These are phyloP conservation scores for Odontamblyopus rebecca DNA, from an alignment of 2,797 vertebrate genomes.

Conservation along the genomic window DNA sequence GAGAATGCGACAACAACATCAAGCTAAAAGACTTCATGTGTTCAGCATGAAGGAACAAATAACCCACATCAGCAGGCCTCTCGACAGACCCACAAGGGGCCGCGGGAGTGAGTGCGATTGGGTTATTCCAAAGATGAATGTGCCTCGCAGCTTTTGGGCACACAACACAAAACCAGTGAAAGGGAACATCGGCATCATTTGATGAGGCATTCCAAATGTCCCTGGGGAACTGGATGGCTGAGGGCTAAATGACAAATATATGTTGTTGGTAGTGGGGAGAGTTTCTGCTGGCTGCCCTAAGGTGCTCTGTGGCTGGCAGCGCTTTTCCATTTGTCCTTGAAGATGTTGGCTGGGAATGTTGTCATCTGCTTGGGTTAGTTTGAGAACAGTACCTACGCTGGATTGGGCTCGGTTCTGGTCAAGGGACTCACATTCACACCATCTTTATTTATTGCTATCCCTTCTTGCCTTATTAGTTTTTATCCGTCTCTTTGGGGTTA, in stretches of 20 bases:
- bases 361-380: conserved; percentile 64
- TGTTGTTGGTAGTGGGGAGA: conserved; percentile 71
- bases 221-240: conserved; percentile 69
- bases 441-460: conserved; percentile 6
- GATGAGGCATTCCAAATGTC: conserved; percentile 80
- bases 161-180: conserved; percentile 80
- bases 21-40: conserved; percentile 59
- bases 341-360: conserved; percentile 72
- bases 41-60: conserved; percentile 72
- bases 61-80: conserved; percentile 71
- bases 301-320: conserved; percentile 70
- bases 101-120: conserved; percentile 64
- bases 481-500: neutral
- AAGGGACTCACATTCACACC: conserved; percentile 17
- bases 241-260: conserved; percentile 80
- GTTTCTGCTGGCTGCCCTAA: conserved; percentile 72
- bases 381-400: conserved; percentile 40
- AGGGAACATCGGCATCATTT: conserved; percentile 81
- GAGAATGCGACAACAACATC: conserved; percentile 46
- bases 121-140: conserved; percentile 82
- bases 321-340: conserved; percentile 77
- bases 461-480: neutral
- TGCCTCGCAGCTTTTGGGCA: conserved; percentile 79
- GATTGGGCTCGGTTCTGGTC: conserved; percentile 33
- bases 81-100: conserved; percentile 69